Evolutionary conservation across 2,797 vertebrate species (phyloP).

Genomic region (Siniperca obscura): DNA sequence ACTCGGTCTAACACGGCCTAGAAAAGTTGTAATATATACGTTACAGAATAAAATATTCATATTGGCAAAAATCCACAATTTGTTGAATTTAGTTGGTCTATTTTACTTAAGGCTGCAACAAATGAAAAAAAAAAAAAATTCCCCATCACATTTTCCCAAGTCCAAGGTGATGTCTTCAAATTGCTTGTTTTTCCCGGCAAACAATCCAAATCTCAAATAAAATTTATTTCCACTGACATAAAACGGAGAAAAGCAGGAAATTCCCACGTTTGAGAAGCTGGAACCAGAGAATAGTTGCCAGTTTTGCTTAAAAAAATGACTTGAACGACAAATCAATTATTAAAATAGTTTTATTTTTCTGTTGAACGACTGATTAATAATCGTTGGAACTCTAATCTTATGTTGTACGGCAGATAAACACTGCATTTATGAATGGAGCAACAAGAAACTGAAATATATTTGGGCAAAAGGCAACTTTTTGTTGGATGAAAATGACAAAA

Average conservation of each 20-base stretch:
- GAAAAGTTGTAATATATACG: constrained; percentile 21
- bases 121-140: no score
- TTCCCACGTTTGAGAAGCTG: background rate
- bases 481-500: background rate
- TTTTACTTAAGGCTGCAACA: background rate
- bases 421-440: background rate
- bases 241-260: constrained; percentile 2
- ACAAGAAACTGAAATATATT: background rate
- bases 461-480: background rate
- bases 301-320: background rate
- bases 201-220: background rate
- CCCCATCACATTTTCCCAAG: no score
- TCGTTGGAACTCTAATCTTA: background rate
- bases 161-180: background rate
- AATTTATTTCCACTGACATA: background rate
- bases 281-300: background rate
- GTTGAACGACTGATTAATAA: background rate
- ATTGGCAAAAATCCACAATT: background rate
- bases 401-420: background rate
- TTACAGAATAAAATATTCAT: constrained; percentile 9
- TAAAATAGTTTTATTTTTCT: background rate
- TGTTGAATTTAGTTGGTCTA: background rate
- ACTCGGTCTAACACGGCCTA: constrained; percentile 51
- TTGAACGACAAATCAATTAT: background rate
- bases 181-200: background rate